These are phyloP conservation scores for Notamacropus eugenii DNA, from an alignment of 2,797 vertebrate species.

Conservation along the genomic window DNA sequence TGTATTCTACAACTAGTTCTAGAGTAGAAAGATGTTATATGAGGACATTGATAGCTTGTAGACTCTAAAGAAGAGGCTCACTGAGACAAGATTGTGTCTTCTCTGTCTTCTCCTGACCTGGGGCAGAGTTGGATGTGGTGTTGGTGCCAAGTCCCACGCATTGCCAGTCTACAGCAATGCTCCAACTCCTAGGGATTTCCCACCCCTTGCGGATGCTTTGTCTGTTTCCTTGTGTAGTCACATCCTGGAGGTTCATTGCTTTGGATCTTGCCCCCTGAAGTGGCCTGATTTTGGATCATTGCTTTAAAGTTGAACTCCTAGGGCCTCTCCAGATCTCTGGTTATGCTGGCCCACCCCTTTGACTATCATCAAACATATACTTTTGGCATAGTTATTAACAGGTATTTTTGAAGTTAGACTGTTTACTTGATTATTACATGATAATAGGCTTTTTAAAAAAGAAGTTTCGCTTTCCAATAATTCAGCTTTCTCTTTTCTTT, in stretches of 20 bases:
- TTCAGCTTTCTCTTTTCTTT: conserved; percentile 41
- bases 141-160: neutral
- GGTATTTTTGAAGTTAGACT: conserved; percentile 17
- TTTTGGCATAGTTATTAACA: conserved; percentile 23
- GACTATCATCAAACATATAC: conserved; percentile 39
- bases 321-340: neutral
- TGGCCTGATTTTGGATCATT: neutral
- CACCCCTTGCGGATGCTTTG: neutral
- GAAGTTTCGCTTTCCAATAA: conserved; percentile 38
- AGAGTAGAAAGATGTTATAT: neutral
- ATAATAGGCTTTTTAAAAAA: conserved; percentile 33
- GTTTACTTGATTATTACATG: conserved; percentile 29
- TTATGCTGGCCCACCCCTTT: neutral
- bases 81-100: neutral
- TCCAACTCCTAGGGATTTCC: neutral
- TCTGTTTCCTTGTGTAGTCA: neutral
- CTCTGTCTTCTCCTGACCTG: neutral
- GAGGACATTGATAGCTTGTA: neutral
- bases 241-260: neutral
- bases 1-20: neutral
- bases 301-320: neutral
- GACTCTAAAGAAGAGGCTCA: neutral
- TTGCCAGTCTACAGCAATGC: neutral
- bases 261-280: neutral
- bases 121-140: neutral